phyloP scores from a whole-genome alignment of 2,888 invertebrate species.

The Sialis lutaria region DNA sequence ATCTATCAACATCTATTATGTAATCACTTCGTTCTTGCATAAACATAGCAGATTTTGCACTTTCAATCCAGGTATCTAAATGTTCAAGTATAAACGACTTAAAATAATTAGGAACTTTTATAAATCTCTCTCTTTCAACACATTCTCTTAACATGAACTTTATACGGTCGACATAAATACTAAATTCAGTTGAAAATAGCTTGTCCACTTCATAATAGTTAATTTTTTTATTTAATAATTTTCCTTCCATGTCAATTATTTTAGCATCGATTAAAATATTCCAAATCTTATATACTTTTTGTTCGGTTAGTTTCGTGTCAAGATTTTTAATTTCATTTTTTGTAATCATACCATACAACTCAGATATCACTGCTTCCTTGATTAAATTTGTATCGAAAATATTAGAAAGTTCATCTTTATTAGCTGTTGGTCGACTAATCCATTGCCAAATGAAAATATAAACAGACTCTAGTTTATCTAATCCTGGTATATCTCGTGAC shows the following conservation, averaged over 20 bases:
- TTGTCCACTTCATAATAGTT: slow-evolving; percentile 2
- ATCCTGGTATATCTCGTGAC: slow-evolving; percentile 19
- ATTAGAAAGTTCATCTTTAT: slow-evolving; percentile 7
- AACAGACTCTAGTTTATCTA: slow-evolving; percentile 20
- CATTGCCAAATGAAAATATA: slow-evolving; percentile 18
- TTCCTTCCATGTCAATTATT: neutral
- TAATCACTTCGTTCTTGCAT: slow-evolving; percentile 17
- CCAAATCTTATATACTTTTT: slow-evolving; percentile 7
- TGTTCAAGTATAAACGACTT: slow-evolving; percentile 14
- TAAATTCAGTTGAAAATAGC: slow-evolving; percentile 5
- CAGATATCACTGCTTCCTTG: slow-evolving; percentile 10
- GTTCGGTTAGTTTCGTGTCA: slow-evolving; percentile 6
- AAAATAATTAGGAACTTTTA: slow-evolving; percentile 13
- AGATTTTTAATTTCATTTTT: slow-evolving; percentile 10
- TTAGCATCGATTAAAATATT: slow-evolving; percentile 8
- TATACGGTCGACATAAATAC: slow-evolving; percentile 8
- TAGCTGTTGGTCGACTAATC: slow-evolving; percentile 9
- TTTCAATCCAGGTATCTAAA: slow-evolving; percentile 15
- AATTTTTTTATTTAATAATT: slow-evolving; percentile 7
- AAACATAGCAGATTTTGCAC: slow-evolving; percentile 15
- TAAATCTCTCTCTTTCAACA: slow-evolving; percentile 10
- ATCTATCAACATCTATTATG: slow-evolving; percentile 16
- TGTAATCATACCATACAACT: slow-evolving; percentile 11
- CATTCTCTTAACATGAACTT: slow-evolving; percentile 11
- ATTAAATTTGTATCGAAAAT: slow-evolving; percentile 1